These are phyloP conservation scores for rabbit (Oryctolagus cuniculus) DNA, from an alignment of 2,113 vertebrate genomes.

Conservation along the genomic window mOryCun1.1 NC_091443.1:87382501-87383000, in stretches of 20 bases:
- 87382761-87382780: neutral
- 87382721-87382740: neutral
- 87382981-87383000: no score
- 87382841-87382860: conserved; percentile 18
- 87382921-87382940: no score
- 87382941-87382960: no score
- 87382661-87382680: neutral
- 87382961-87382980: no score
- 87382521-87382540: neutral
- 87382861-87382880: neutral
- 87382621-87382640: conserved; percentile 14
- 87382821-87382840: conserved; percentile 2
- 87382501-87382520: neutral
- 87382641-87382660: neutral
- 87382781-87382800: neutral
- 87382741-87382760: neutral
- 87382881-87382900: conserved; percentile 7
- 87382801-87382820: neutral
- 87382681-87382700: neutral
- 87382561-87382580: neutral
- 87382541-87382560: conserved; percentile 3
- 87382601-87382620: neutral
- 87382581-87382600: neutral
- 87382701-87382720: neutral
- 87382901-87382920: no score